phyloP scores from a whole-genome alignment of 2,113 vertebrate genomes.

The Lophochroa leadbeateri region DNA sequence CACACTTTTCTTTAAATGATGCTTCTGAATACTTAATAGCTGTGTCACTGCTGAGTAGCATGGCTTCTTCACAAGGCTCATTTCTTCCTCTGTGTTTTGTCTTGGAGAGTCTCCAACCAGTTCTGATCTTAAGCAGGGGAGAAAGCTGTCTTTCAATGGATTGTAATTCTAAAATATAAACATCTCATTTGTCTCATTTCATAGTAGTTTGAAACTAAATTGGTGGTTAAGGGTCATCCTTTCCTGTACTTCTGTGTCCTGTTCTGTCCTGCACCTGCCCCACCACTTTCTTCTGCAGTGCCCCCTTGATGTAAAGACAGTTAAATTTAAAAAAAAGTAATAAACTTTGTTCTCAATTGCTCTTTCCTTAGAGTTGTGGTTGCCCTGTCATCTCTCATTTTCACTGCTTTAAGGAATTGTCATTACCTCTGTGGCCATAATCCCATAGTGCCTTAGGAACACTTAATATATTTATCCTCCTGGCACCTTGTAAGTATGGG shows the following conservation, averaged over 20 bases:
- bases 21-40: neutral
- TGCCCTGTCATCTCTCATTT: neutral
- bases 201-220: neutral
- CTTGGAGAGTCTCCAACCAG: constrained; percentile 20
- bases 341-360: neutral
- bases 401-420: neutral
- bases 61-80: neutral
- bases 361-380: neutral
- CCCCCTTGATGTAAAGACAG: neutral
- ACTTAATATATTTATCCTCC: constrained; percentile 36
- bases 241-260: neutral
- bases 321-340: neutral
- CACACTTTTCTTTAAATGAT: neutral
- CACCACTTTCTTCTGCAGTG: neutral
- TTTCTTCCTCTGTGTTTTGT: constrained; percentile 6
- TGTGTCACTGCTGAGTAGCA: neutral
- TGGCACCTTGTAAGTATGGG: neutral
- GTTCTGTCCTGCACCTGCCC: neutral
- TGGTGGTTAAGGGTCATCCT: neutral
- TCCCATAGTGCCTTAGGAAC: neutral
- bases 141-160: neutral
- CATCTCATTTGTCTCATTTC: neutral
- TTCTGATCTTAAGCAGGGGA: constrained; percentile 23
- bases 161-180: constrained; percentile 13
- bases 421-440: neutral